Conservation (phyloP, 2,797 vertebrate genomes). For the Agapornis canus region DNA sequence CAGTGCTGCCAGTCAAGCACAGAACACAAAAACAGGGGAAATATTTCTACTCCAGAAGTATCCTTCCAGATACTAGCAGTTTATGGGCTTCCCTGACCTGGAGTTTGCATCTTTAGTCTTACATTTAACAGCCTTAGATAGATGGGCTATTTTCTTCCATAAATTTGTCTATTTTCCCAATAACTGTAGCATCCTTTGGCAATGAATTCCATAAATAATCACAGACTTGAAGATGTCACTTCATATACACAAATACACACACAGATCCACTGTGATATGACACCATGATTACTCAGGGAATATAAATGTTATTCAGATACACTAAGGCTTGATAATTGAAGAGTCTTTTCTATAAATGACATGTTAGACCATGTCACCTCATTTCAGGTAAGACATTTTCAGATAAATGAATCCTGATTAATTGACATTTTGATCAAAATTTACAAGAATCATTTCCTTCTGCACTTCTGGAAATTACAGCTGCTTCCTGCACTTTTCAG, state of each 20-base stretch:
- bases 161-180: not conserved
- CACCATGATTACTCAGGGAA: not conserved
- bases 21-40: not conserved
- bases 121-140: not conserved
- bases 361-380: conserved; percentile 21
- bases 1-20: not conserved
- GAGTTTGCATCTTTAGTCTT: not conserved
- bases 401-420: conserved; percentile 36
- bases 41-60: not conserved
- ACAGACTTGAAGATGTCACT: not conserved
- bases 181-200: not conserved
- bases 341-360: conserved; percentile 13
- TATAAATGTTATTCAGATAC: conserved; percentile 11
- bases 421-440: conserved; percentile 25
- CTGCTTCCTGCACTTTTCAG: not conserved
- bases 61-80: not conserved
- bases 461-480: not conserved
- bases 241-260: not conserved
- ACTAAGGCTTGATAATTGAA: conserved; percentile 20
- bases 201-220: not conserved
- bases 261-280: not conserved
- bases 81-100: not conserved
- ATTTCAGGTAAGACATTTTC: conserved; percentile 34
- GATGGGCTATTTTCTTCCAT: not conserved
- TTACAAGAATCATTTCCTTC: not conserved